Base-by-base conservation (phyloP, 2,888 invertebrate species). In the Harpalus rufipes region DNA sequence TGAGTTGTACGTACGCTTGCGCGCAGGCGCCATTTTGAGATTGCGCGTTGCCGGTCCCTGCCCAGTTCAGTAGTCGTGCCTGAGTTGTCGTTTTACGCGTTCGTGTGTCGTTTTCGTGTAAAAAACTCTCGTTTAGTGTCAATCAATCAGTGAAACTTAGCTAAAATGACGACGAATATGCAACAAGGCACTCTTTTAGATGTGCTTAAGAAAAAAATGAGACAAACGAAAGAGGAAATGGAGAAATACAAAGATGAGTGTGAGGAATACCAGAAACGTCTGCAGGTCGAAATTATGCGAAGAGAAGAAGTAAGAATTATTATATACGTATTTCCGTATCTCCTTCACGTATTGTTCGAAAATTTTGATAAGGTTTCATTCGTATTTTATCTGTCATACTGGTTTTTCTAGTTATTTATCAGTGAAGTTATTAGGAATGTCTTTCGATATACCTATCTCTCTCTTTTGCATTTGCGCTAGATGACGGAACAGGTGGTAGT, bases 201-300 rank as follows among this genome's bases (percentile, higher is more conserved):
- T 93, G 97, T 98, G 90, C 95, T 99, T 90, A 99, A 99, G 95
- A 98, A 98, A 95, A 99, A 99, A 95, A 99, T 99, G 99, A 95
- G 98, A 89, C 97, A 98, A 93, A 97, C 98, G 89, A 98, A 98
- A 93, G 98, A 98, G 92, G 99, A 99, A 94, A 97, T 98, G 96
- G 99, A 99, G 92, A 96, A 97, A 92, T 97, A 97, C 93, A 98
- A 97, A 93, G 99, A 99, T 92, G 97, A 98, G 92, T 97, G 97
- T 92, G 98, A 98, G 92, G 97, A 98, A 92, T 97, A 96, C 92
- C 97, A 97, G 92, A 96, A 97, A 94, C 96, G 97, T 92, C 94
- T 98, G 91, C 97, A 98, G 93, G 95, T 96, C 91, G 98, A 98
- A 95, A 95, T 97, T 92, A 96, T 97, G 94, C 96, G 98, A 92